These are phyloP conservation scores for Lumbricus terrestris DNA, from an alignment of 2,888 invertebrate species.

Conservation along the genomic window DNA sequence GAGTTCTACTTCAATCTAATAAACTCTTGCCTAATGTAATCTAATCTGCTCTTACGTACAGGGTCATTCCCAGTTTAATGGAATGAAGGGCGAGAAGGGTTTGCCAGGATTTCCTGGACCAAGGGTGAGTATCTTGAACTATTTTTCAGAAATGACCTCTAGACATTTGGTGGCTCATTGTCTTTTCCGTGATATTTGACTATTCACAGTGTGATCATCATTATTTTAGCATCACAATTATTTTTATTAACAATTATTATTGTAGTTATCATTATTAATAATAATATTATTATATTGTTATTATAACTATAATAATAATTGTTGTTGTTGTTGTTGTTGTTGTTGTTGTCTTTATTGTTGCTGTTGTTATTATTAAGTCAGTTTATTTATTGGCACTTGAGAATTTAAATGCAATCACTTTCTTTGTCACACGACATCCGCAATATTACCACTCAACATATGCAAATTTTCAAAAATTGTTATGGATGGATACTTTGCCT, in stretches of 20 bases:
- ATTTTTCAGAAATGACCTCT: neutral
- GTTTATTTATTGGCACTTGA: neutral
- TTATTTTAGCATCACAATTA: neutral
- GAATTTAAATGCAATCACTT: neutral
- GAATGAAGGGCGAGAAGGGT: conserved; percentile 42
- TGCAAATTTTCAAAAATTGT: too few relatives aligned
- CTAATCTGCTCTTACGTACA: conserved; percentile 21
- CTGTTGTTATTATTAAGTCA: neutral
- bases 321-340: neutral
- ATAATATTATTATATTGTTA: too few relatives aligned
- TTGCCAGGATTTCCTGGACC: conserved; percentile 40
- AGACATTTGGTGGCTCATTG: neutral
- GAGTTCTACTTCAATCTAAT: neutral
- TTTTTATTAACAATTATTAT: neutral
- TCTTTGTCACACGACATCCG: neutral
- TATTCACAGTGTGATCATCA: neutral
- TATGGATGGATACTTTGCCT: neutral
- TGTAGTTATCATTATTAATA: too few relatives aligned
- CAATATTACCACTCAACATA: too few relatives aligned
- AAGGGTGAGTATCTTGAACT: conserved; percentile 34
- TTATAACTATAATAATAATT: too few relatives aligned
- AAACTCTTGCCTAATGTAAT: neutral
- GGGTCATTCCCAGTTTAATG: conserved; percentile 35
- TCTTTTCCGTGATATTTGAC: neutral
- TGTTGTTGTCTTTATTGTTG: too few relatives aligned